Base-by-base conservation (phyloP, 2,113 vertebrate species). In the Raja brachyura region DNA sequence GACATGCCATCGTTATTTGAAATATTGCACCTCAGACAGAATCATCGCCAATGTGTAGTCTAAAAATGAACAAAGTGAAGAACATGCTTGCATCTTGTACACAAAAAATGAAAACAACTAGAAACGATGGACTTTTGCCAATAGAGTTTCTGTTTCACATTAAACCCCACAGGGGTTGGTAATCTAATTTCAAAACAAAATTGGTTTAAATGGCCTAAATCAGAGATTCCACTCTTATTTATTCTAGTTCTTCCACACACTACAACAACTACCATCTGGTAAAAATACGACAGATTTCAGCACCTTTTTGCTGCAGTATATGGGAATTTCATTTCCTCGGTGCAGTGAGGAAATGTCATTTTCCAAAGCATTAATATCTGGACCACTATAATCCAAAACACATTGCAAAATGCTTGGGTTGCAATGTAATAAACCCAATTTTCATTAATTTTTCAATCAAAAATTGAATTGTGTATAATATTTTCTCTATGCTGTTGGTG, bases 141-240 rank as follows among this genome's bases (percentile, higher is more conserved):
- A 79, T 33, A 79, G 33, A 33, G 77, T 81, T 81, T 16, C 18
- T 39, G 33, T 39, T 39, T 81, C 39, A 48, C 20, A 48, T 81
- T 81, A 33, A 31, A 81, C 5, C 14, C 14, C 78, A 31, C 31
- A 81, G 39, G 33, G 33, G 33, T 25, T 48, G 39, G 14, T 48
- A 81, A 81, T 33, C 78, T 18, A 81, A 81, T 81, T 81, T 48
- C 48, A 81, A 81, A 81, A 81, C 11, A 39, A 86, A 86, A 86
- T 28, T 8, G 48, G 20, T 7, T 85, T 22, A 61, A 85, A n/a
- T 61, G 14, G 31, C 31, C 83, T 22, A 86, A 79, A 39, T 86
- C 22, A 90, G 61, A n/a, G n/a, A 90, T 63, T 90, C 54, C 28
- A 66, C 5, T 66, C 61, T 14, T 3, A 66, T 66, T 90, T 13